phyloP scores from a whole-genome alignment of 1,140 invertebrate genomes.

The Eriocheir sinensis region DNA sequence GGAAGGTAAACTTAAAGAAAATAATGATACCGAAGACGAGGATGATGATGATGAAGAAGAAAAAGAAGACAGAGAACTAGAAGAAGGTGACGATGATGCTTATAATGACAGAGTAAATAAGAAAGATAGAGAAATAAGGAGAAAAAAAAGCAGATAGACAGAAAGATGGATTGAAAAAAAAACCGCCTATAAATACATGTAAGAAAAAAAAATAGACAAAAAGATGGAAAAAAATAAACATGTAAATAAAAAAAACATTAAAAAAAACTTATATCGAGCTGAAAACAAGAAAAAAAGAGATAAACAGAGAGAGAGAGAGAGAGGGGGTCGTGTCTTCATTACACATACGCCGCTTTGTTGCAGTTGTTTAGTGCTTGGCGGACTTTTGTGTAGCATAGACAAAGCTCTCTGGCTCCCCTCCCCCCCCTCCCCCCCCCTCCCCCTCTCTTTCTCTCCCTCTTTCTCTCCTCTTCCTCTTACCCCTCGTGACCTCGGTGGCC shows the following conservation, averaged over 20 bases:
- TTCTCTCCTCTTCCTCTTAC: background rate
- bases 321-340: background rate
- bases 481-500: background rate
- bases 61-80: background rate
- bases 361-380: background rate
- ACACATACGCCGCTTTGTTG: background rate
- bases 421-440: background rate
- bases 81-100: background rate
- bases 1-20: background rate
- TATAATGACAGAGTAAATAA: background rate
- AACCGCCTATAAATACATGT: background rate
- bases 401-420: background rate
- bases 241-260: no score
- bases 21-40: background rate
- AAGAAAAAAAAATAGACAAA: background rate
- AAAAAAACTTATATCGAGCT: background rate
- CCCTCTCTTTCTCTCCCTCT: background rate
- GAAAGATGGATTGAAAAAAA: background rate
- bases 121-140: background rate
- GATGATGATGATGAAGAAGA: no score
- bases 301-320: background rate
- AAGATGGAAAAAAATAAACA: no score
- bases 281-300: background rate
- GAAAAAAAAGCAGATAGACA: background rate
- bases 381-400: slow-evolving; percentile 26